Percentiles rank a stretch among this genome's conserved stretches.
Evolutionary conservation across 2,113 vertebrate genomes (phyloP).

Genomic region (Lepisosteus osseus): DNA sequence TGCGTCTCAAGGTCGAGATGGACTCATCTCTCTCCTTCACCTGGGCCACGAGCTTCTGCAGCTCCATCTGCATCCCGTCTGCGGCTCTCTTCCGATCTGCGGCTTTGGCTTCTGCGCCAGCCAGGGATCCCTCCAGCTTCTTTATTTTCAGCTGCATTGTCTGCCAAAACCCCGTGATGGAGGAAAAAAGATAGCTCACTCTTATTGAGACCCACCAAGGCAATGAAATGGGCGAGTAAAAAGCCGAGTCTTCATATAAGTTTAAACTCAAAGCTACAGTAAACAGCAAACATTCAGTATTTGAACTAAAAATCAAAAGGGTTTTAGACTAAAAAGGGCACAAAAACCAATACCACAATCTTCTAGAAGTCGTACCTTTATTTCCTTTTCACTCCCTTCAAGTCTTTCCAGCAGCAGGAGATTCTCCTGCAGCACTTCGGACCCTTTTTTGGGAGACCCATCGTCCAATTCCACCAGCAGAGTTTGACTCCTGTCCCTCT

Average conservation of each 20-base stretch:
- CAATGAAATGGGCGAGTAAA: too few species aligned
- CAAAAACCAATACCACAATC: too few species aligned
- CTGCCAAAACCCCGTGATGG: constrained; percentile 35
- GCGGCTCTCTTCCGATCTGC: constrained; percentile 53
- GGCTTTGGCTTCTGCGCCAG: constrained; percentile 39
- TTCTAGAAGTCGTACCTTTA: constrained; percentile 32
- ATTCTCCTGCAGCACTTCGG: constrained; percentile 39
- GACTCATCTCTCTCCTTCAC: constrained; percentile 57
- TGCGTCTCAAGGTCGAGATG: constrained; percentile 47
- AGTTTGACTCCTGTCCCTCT: constrained; percentile 36
- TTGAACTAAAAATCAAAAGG: too few species aligned
- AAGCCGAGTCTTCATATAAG: too few species aligned
- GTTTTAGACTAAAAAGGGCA: too few species aligned
- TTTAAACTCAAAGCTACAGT: too few species aligned
- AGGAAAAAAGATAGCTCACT: too few species aligned
- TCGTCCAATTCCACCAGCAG: constrained; percentile 41
- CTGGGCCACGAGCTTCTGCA: constrained; percentile 51
- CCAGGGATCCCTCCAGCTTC: constrained; percentile 52
- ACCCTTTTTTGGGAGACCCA: constrained; percentile 27
- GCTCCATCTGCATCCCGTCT: constrained; percentile 50
- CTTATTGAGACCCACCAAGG: too few species aligned
- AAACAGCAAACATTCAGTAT: too few species aligned
- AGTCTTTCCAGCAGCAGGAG: constrained; percentile 38
- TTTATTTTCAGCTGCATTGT: constrained; percentile 45
- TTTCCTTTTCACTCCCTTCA: constrained; percentile 27